A percentile compares a stretch with the other conserved stretches of the same genome.
Conservation (phyloP, 1,140 invertebrate species). For the Papilio dardanus region DNA sequence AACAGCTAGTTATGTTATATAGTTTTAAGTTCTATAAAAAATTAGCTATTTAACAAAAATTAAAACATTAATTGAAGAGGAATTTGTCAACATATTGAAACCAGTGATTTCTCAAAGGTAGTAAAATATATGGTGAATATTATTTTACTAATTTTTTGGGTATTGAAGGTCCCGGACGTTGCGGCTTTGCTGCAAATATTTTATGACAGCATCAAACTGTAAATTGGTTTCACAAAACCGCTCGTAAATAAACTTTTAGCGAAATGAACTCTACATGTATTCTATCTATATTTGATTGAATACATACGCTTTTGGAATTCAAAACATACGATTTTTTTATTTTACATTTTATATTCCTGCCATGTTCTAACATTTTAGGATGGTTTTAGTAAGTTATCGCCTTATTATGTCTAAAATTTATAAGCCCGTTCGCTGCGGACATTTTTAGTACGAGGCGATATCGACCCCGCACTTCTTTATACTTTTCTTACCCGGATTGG, state of each 20-base stretch:
- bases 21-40: no score
- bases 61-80: no score
- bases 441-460: no score
- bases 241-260: slow-evolving; percentile 24
- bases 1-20: no score
- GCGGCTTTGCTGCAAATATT: slow-evolving; percentile 14
- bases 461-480: no score
- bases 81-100: background rate
- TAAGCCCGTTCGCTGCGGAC: no score
- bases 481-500: no score
- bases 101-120: background rate
- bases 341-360: background rate
- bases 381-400: background rate
- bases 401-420: no score
- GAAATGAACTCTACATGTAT: background rate
- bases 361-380: background rate
- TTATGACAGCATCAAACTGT: slow-evolving; percentile 21
- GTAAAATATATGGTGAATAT: background rate
- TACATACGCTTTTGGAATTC: background rate
- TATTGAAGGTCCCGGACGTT: background rate
- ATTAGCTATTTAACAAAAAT: no score
- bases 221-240: slow-evolving; percentile 22
- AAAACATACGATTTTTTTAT: background rate
- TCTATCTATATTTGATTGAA: background rate
- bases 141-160: slow-evolving; percentile 6